A percentile compares a stretch with the other conserved stretches of the same genome.
Evolutionary conservation across 2,113 vertebrate species (phyloP).

Genomic region (Carassius carassius): DNA sequence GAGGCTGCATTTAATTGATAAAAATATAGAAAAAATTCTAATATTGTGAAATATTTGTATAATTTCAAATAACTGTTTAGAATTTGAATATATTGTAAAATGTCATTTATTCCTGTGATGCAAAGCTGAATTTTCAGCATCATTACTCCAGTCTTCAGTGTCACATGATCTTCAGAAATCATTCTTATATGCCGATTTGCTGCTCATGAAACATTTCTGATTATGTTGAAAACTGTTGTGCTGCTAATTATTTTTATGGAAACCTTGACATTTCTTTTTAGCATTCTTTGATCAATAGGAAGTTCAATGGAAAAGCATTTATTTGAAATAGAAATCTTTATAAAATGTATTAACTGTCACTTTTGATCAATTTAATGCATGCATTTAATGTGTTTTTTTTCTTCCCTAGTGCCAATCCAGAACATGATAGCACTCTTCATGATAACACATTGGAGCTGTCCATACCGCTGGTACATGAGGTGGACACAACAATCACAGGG

Average conservation of each 20-base stretch:
- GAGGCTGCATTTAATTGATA: not conserved
- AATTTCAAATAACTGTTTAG: not conserved
- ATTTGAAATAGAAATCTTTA: not conserved
- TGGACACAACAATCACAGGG: slow-evolving; percentile 90
- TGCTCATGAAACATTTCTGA: not conserved
- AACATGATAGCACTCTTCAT: slow-evolving; percentile 78
- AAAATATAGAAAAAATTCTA: not conserved
- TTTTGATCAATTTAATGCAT: not conserved
- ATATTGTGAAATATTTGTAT: not conserved
- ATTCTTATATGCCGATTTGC: not conserved
- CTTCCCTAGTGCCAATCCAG: slow-evolving; percentile 83
- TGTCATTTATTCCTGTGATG: not conserved
- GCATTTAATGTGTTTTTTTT: slow-evolving; percentile 6
- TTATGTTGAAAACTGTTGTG: not conserved
- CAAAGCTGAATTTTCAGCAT: not conserved
- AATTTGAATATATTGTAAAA: not conserved
- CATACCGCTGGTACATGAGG: slow-evolving; percentile 89
- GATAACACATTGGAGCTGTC: slow-evolving; percentile 87
- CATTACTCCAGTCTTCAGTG: not conserved
- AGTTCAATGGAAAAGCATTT: not conserved
- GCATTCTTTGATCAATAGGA: not conserved
- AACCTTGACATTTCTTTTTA: not conserved
- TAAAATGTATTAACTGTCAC: not conserved
- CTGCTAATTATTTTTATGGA: not conserved
- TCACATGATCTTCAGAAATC: not conserved